These are phyloP conservation scores for Donacobius atricapilla DNA, from an alignment of 2,113 vertebrate genomes.

Conservation along the genomic window DNA sequence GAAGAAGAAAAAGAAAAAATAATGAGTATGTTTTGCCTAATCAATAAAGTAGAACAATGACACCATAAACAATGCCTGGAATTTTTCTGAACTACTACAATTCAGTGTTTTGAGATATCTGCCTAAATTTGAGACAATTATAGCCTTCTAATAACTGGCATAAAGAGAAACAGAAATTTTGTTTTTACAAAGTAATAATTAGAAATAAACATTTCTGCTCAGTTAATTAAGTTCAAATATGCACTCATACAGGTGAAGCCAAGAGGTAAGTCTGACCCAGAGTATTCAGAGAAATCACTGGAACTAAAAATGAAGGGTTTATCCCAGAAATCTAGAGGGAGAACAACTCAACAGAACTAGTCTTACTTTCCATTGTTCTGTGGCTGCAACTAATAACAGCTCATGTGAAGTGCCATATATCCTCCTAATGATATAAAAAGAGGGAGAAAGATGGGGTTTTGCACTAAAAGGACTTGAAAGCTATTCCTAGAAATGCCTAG, in stretches of 20 bases:
- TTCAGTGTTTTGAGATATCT: not conserved
- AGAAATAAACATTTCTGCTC: not conserved
- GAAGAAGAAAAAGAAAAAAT: not conserved
- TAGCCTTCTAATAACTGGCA: not conserved
- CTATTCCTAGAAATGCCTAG: not conserved
- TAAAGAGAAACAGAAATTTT: not conserved
- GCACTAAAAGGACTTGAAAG: not conserved
- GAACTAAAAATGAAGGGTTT: not conserved
- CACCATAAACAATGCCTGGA: not conserved
- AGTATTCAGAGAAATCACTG: not conserved
- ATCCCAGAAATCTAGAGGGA: not conserved
- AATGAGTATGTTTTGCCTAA: not conserved
- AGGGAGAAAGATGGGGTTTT: not conserved
- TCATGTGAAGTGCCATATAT: rapidly evolving
- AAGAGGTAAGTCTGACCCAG: not conserved
- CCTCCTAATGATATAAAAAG: not conserved
- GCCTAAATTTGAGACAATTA: not conserved
- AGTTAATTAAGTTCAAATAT: not conserved
- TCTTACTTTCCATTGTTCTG: not conserved
- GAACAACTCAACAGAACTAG: not conserved
- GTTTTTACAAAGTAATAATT: not conserved
- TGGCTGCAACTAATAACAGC: not conserved
- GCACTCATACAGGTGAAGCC: not conserved
- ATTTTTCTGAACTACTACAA: not conserved
- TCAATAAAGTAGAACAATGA: not conserved